phyloP scores from a whole-genome alignment of 2,888 invertebrate genomes.

The Seira musarum region DNA sequence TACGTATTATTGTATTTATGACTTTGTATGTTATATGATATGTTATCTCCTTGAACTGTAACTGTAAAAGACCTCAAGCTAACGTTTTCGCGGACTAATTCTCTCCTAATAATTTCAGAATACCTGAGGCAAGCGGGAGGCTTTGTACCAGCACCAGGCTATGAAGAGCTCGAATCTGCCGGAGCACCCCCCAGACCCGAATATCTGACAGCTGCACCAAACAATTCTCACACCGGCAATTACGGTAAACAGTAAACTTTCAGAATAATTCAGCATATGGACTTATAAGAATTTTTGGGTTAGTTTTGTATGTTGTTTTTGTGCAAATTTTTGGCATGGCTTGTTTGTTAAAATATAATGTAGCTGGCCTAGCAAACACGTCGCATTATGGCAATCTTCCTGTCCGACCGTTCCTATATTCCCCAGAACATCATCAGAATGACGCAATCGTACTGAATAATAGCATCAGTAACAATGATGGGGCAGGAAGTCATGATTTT shows the following conservation, averaged over 20 bases:
- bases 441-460: constrained; percentile 22
- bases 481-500: constrained; percentile 23
- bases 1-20: neutral
- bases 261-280: neutral
- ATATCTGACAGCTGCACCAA: constrained; percentile 65
- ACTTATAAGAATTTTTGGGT: neutral
- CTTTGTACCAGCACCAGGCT: constrained; percentile 75
- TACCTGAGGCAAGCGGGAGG: constrained; percentile 76
- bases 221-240: constrained; percentile 67
- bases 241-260: constrained; percentile 69
- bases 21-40: too few relatives aligned
- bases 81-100: too few relatives aligned
- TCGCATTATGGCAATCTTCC: constrained; percentile 70
- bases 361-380: constrained; percentile 58
- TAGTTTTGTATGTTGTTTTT: constrained; percentile 46
- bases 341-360: constrained; percentile 28
- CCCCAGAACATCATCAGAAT: constrained; percentile 44
- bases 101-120: too few relatives aligned
- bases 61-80: too few relatives aligned
- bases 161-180: constrained; percentile 78
- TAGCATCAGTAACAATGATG: constrained; percentile 16
- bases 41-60: too few relatives aligned
- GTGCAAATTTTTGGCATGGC: constrained; percentile 29
- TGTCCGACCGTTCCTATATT: constrained; percentile 65
- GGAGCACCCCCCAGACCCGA: constrained; percentile 70